phyloP scores from a whole-genome alignment of 2,797 vertebrate species.

The Chelidonichthys spinosus region DNA sequence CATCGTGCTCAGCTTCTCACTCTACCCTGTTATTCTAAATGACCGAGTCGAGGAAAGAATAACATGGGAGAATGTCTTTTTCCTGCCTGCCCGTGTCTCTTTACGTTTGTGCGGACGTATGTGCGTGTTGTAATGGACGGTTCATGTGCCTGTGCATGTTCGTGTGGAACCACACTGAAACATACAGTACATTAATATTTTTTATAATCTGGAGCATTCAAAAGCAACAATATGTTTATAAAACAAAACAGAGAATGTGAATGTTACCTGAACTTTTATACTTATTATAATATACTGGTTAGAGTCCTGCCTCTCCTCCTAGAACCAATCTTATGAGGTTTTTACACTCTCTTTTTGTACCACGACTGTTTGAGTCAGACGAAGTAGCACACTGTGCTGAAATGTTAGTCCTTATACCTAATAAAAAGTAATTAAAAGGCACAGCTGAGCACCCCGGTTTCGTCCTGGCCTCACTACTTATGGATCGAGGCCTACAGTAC shows the following conservation, averaged over 20 bases:
- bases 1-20: conserved; percentile 70
- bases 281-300: conserved; percentile 6
- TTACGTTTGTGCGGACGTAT: conserved; percentile 30
- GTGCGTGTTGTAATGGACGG: conserved; percentile 10
- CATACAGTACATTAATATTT: neutral
- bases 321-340: conserved; percentile 23
- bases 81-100: conserved; percentile 53
- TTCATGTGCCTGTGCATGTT: conserved; percentile 11
- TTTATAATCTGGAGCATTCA: conserved; percentile 6
- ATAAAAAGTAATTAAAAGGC: conserved; percentile 67
- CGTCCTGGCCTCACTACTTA: conserved; percentile 25
- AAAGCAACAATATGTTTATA: conserved; percentile 6
- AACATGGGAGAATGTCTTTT: conserved; percentile 70
- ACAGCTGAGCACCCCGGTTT: conserved; percentile 42
- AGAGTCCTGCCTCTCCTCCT: neutral
- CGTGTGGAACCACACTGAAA: conserved; percentile 7
- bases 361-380: conserved; percentile 31
- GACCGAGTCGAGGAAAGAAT: conserved; percentile 79
- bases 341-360: conserved; percentile 19
- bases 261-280: conserved; percentile 17
- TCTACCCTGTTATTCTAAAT: conserved; percentile 79
- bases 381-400: conserved; percentile 52
- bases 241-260: neutral
- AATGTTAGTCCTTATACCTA: conserved; percentile 49
- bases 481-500: conserved; percentile 27